Evolutionary conservation across 2,888 invertebrate species (phyloP).

Genomic region (Operophtera brumata): DNA sequence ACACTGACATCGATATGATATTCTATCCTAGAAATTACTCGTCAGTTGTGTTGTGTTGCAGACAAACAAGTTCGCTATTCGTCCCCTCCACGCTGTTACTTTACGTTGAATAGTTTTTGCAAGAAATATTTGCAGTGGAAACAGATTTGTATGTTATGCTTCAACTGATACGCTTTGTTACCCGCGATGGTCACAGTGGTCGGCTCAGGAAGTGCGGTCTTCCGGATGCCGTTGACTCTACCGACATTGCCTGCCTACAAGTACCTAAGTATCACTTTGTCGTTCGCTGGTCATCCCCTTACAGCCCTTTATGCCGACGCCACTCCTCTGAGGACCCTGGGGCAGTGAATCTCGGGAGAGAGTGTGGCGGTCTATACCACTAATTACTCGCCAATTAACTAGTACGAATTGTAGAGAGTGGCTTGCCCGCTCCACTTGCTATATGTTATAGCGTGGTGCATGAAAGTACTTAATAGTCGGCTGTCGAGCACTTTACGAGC

Average conservation of each 20-base stretch:
- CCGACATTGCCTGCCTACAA: conserved; percentile 13
- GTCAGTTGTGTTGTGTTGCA: background rate
- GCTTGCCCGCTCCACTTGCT: conserved; percentile 76
- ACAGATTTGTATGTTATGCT: conserved; percentile 31
- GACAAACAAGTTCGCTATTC: no score
- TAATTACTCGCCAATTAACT: conserved; percentile 73
- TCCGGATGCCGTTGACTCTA: conserved; percentile 35
- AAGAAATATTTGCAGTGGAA: conserved; percentile 11
- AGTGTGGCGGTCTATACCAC: conserved; percentile 62
- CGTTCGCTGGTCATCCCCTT: background rate
- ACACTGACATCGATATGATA: background rate
- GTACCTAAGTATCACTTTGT: background rate
- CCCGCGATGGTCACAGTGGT: conserved; percentile 32
- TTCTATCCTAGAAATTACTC: background rate
- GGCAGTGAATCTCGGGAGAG: conserved; percentile 46
- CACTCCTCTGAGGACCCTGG: background rate
- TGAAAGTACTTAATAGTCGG: conserved; percentile 66
- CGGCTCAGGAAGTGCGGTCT: conserved; percentile 40
- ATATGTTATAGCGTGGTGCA: conserved; percentile 72
- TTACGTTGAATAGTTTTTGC: background rate
- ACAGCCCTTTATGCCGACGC: background rate
- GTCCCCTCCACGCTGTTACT: no score
- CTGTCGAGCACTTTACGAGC: conserved; percentile 51
- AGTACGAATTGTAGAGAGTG: conserved; percentile 76
- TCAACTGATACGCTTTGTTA: conserved; percentile 33